phyloP scores from a whole-genome alignment of 2,888 invertebrate species.

The Daptonema setosum region DNA sequence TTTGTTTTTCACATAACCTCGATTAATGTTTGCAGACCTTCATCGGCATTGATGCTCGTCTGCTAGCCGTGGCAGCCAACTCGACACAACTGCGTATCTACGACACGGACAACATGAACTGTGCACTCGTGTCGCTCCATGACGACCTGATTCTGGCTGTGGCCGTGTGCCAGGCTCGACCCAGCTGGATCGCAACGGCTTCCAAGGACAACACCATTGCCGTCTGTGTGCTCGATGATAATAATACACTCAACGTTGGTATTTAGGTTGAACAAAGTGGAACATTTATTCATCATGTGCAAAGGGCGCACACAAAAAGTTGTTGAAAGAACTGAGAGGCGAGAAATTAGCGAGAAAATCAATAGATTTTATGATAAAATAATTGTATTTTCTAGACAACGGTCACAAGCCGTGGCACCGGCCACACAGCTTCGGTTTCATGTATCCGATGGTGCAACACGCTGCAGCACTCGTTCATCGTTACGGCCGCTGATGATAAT shows the following conservation, averaged over 20 bases:
- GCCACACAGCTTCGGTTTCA: neutral
- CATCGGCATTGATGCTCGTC: neutral
- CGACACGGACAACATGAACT: neutral
- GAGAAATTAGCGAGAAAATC: too few relatives aligned
- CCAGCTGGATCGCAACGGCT: neutral
- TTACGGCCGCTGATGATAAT: slow-evolving; percentile 69
- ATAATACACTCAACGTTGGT: neutral
- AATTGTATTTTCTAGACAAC: too few relatives aligned
- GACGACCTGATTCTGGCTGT: neutral
- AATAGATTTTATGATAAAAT: too few relatives aligned
- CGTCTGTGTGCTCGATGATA: neutral
- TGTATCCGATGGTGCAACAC: neutral
- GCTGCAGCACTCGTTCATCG: slow-evolving; percentile 35
- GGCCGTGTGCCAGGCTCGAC: neutral
- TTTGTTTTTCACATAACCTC: too few relatives aligned
- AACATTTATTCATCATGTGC: too few relatives aligned
- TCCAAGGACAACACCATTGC: neutral
- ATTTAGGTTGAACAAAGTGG: too few relatives aligned
- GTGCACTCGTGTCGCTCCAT: neutral
- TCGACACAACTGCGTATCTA: neutral
- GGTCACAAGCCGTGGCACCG: neutral
- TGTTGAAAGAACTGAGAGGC: too few relatives aligned
- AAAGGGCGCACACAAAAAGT: too few relatives aligned
- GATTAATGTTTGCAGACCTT: neutral
- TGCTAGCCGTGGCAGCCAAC: neutral